These are phyloP conservation scores for Lates calcarifer DNA, from an alignment of 2,113 vertebrate species.

Conservation along the genomic window DNA sequence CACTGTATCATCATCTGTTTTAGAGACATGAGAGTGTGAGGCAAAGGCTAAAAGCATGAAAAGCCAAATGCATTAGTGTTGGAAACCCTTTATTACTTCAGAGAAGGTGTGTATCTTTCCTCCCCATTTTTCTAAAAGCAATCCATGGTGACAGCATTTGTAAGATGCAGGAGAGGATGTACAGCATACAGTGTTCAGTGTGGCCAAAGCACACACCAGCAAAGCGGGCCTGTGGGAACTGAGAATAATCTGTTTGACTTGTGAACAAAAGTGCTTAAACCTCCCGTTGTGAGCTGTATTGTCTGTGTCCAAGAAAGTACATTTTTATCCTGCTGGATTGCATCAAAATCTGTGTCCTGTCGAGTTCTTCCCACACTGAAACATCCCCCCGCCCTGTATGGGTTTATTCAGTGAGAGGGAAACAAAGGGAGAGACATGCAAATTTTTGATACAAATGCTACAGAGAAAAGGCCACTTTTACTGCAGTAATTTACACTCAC, in stretches of 20 bases:
- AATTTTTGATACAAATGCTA: neutral
- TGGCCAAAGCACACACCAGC: neutral
- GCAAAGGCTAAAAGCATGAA: neutral
- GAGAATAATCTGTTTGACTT: constrained; percentile 7
- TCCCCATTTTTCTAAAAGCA: neutral
- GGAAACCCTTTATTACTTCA: neutral
- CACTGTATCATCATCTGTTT: neutral
- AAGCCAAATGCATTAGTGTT: constrained; percentile 22
- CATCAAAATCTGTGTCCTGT: constrained; percentile 15
- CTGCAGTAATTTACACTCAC: constrained; percentile 13
- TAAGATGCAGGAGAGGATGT: neutral
- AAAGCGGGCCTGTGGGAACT: neutral
- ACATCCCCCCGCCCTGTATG: neutral
- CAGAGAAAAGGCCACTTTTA: neutral
- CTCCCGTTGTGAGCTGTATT: neutral
- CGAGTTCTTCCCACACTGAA: neutral
- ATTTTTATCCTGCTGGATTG: constrained; percentile 16
- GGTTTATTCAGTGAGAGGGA: constrained; percentile 27
- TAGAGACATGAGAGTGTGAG: constrained; percentile 4
- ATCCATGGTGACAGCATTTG: neutral
- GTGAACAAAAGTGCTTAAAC: constrained; percentile 10
- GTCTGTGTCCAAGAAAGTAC: constrained; percentile 2
- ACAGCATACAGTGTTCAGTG: neutral
- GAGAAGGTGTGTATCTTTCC: neutral
- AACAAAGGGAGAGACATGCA: constrained; percentile 4